Conservation (phyloP, 2,113 vertebrate species). For the Neotragus pygmaeus region DNA sequence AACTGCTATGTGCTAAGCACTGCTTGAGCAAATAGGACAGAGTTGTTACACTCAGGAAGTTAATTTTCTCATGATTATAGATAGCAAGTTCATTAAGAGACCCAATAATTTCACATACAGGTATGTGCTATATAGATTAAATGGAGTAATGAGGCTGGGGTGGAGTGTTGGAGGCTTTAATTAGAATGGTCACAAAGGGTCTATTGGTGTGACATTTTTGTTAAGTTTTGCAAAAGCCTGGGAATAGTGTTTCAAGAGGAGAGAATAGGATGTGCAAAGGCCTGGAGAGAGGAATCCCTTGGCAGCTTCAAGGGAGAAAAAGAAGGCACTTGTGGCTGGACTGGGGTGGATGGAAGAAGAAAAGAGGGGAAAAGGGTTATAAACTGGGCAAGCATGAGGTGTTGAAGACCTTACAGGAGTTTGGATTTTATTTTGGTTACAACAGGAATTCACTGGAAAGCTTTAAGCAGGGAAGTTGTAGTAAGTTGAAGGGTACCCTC, state of each 20-base stretch:
- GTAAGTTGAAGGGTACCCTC: not conserved
- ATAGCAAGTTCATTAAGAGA: not conserved
- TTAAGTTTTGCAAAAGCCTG: not conserved
- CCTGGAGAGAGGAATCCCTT: not conserved
- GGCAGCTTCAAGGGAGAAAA: not conserved
- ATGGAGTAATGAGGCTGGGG: not conserved
- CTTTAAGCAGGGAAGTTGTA: not conserved
- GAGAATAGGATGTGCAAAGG: not conserved
- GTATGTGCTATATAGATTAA: not conserved
- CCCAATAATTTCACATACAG: not conserved
- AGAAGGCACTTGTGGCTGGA: not conserved
- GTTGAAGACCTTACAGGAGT: not conserved
- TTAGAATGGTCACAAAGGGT: not conserved
- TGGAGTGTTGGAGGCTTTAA: not conserved
- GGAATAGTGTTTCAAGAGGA: not conserved
- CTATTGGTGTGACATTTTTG: not conserved
- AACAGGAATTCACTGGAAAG: not conserved
- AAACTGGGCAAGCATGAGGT: not conserved
- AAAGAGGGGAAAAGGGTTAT: not conserved
- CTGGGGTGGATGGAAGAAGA: not conserved
- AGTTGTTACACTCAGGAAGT: not conserved
- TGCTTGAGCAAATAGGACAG: not conserved
- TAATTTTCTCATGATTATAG: not conserved
- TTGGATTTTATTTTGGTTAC: not conserved
- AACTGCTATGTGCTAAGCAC: not conserved